phyloP scores from a whole-genome alignment of 2,797 vertebrate species.

The Cirrhinus mrigala region DNA sequence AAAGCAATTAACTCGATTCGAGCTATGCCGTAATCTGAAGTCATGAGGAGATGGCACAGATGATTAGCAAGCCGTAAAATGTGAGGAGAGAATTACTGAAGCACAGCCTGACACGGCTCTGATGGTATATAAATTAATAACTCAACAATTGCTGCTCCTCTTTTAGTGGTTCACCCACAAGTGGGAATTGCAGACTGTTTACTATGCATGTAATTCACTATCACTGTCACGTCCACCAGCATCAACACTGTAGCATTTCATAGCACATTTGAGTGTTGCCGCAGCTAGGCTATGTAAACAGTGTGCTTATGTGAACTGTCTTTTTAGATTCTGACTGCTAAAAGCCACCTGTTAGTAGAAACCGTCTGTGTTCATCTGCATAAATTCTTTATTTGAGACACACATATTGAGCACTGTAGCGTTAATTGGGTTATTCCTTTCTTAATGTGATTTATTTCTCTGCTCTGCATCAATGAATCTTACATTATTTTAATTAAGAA shows the following conservation, averaged over 20 bases:
- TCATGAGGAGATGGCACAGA: constrained; percentile 42
- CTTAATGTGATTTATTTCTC: constrained; percentile 8
- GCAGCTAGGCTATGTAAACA: constrained; percentile 39
- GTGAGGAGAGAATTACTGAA: constrained; percentile 34
- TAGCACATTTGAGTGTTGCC: constrained; percentile 27
- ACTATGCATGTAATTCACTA: constrained; percentile 6
- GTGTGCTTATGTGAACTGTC: constrained; percentile 16
- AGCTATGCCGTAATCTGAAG: constrained; percentile 41
- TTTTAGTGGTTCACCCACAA: constrained; percentile 23
- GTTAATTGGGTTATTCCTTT: background rate
- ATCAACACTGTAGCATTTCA: constrained; percentile 13
- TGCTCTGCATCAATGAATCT: background rate
- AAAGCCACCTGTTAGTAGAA: constrained; percentile 16
- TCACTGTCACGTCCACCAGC: constrained; percentile 10
- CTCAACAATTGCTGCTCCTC: background rate
- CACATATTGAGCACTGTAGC: background rate
- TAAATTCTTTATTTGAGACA: background rate
- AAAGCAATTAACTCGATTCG: constrained; percentile 38
- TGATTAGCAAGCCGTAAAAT: constrained; percentile 43
- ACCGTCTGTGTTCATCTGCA: background rate
- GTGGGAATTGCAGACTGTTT: constrained; percentile 27
- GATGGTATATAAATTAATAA: constrained; percentile 32
- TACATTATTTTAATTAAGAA: background rate
- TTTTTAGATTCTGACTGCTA: background rate
- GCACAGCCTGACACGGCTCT: constrained; percentile 33